Evolutionary conservation across 2,888 invertebrate genomes (phyloP), one percentile per base, ranked within the genome.

Genomic region (Phoronis australis): DNA sequence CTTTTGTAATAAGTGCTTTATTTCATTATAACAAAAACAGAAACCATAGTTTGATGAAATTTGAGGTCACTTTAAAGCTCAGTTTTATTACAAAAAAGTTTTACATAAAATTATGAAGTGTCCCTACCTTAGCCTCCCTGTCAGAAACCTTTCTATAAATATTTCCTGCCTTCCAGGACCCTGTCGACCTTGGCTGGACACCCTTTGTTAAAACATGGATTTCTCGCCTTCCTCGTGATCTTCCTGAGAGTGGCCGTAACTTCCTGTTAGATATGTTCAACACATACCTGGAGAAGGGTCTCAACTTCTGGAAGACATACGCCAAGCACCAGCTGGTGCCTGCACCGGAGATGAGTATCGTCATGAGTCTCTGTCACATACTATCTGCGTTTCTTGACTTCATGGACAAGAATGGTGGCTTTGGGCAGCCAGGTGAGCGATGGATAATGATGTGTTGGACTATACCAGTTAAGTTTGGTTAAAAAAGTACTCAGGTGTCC

Each of bases 201-300:
- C 74, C 75, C 0, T 72, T 57, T 57, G 73, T 75, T 3, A 68
- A 65, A 53, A 73, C 73, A 4, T 75, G 75, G 75, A 48, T 75
- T 20, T 61, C 62, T 45, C 55, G 61, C 2, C 59, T 75, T 26
- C 67, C 71, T 1, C 54, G 65, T 24, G 70, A 71, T 21, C 55
- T 75, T 48, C 75, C 75, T 2, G 73, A 74, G 37, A 65, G 66
- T 45, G 75, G 69, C n/a, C 64, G 63, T 45, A 52, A 55, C 23
- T 69, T 72, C 50, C 67, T 75, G 23, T 57, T 62, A 50, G 59
- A 59, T 1, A 52, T 75, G 47, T 74, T 75, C 61, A 69, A 73
- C 38, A 63, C 67, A 48, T 64, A 62, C 37, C 59, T 75, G 3
- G 71, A 72, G 47, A 68, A 64, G 45, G 74, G 73, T 1, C 52